A percentile compares a stretch with the other conserved stretches of the same genome.
Conservation (phyloP, 37 sponge, comb jelly and placozoan genomes). For the Dysidea cf. avara region DNA sequence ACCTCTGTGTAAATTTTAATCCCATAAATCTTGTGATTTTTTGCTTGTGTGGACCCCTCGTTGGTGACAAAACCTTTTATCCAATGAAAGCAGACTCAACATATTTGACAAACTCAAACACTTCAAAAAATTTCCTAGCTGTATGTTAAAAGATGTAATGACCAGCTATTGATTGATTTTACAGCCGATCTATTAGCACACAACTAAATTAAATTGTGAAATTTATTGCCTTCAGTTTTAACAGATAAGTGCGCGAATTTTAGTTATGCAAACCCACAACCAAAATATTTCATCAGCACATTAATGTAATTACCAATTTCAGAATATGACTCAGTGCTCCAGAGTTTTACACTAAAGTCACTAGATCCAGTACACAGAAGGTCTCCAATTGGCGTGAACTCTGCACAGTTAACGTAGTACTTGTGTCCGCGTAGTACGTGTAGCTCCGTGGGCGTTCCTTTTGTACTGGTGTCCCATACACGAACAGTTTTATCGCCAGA, state of each 20-base stretch:
- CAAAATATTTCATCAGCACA: background rate
- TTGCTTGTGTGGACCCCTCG: too few relatives aligned
- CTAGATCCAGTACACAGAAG: slow-evolving; percentile 59
- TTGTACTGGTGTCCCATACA: slow-evolving; percentile 29
- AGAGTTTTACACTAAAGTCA: slow-evolving; percentile 54
- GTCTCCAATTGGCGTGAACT: slow-evolving; percentile 51
- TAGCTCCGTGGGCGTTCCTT: background rate
- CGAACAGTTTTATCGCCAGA: slow-evolving; percentile 51
- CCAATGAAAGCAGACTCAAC: too few relatives aligned
- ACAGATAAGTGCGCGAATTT: background rate
- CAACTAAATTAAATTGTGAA: too few relatives aligned
- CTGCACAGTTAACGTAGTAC: slow-evolving; percentile 61
- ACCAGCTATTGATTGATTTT: too few relatives aligned
- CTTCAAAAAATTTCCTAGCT: too few relatives aligned
- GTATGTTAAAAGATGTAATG: too few relatives aligned
- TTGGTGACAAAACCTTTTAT: too few relatives aligned
- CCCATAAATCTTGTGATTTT: too few relatives aligned
- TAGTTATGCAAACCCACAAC: background rate
- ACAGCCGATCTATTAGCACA: too few relatives aligned
- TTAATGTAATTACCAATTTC: slow-evolving; percentile 17
- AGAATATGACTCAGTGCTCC: slow-evolving; percentile 53
- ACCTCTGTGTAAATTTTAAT: too few relatives aligned
- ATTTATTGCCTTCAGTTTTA: too few relatives aligned
- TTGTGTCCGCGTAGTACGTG: slow-evolving; percentile 43
- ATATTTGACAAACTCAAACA: too few relatives aligned